Evolutionary conservation across 2,797 vertebrate species (phyloP), one percentile per base, ranked within the genome.

Genomic region (Crenuchus spilurus): DNA sequence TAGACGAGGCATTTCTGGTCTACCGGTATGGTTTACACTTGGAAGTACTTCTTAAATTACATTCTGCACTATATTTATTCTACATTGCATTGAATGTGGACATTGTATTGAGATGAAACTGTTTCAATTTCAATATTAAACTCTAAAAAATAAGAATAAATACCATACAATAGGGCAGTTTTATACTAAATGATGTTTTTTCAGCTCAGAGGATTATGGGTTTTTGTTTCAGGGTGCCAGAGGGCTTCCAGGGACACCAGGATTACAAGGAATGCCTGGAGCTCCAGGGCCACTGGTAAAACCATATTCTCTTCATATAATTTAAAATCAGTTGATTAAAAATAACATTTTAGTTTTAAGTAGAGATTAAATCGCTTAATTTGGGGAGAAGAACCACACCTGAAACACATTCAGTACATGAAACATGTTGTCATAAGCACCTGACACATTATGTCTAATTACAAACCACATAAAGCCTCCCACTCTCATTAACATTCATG

Each of bases 281-380:
- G 51, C 83, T 44, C 85, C 86, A 26, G 94, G 95, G 37, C 71
- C 88, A 72, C 89, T 91, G 94, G 94, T 96, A 81, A 64, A 20
- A 24, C 22, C 35, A 13, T 13, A 16, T 20, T n/a, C 4, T 48
- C 16, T 44, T 42, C 22, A 11, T n/a, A 60, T 9, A 16, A 54
- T 6, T 16, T 35, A 9, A 6, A 7, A 18, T 3, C 7, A 30
- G 31, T 16, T 22, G 35, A 5, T 35, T 37, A 30, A 35, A 24
- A 6, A 61, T 22, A 2, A 33, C 6, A 0, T 13, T 33, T 57
- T 1, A 8, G 10, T 28, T 30, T 31, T 22, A 24, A 26, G 24
- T 39, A 41, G 4, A 20, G n/a, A 7, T 39, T 64, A 3, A 16
- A 9, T n/a, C 4, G n/a, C n/a, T n/a, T n/a, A n/a, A n/a, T n/a